These are phyloP conservation scores for Hemithea aestivaria DNA, from an alignment of 2,888 invertebrate species.

Conservation along the genomic window DNA sequence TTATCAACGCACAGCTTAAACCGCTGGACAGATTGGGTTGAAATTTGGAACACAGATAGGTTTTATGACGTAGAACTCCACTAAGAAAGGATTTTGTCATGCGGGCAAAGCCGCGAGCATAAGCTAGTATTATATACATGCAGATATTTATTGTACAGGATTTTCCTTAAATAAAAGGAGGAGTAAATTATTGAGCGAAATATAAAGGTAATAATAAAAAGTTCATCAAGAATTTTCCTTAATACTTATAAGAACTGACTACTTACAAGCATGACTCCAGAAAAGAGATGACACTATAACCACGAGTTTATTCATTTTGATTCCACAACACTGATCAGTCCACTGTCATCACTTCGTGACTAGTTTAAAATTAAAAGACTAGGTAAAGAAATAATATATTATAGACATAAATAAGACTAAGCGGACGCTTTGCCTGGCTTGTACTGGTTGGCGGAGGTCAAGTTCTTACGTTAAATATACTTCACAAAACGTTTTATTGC, in stretches of 20 bases:
- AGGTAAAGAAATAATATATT: background rate
- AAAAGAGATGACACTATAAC: slow-evolving; percentile 42
- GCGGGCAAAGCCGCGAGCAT: no score
- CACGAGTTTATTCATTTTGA: slow-evolving; percentile 43
- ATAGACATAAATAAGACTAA: slow-evolving; percentile 4
- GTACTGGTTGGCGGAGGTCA: slow-evolving; percentile 70
- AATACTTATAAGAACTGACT: slow-evolving; percentile 9
- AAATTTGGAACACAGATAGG: no score
- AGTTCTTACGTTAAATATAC: slow-evolving; percentile 55
- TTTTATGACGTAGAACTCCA: no score
- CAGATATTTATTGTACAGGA: no score
- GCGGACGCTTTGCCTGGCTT: slow-evolving; percentile 12
- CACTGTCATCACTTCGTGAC: slow-evolving; percentile 21
- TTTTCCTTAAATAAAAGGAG: no score
- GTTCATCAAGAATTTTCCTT: slow-evolving; percentile 8
- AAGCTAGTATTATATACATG: no score
- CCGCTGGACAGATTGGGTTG: no score
- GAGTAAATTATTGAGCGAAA: no score
- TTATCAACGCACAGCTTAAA: no score
- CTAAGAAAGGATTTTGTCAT: no score
- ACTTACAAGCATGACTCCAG: slow-evolving; percentile 48
- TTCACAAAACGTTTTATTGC: slow-evolving; percentile 51
- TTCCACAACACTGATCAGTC: slow-evolving; percentile 22
- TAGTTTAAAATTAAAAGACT: slow-evolving; percentile 9
- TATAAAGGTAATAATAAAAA: no score